Evolutionary conservation across 2,888 invertebrate genomes (phyloP).

Genomic region (Piscicola geometra): DNA sequence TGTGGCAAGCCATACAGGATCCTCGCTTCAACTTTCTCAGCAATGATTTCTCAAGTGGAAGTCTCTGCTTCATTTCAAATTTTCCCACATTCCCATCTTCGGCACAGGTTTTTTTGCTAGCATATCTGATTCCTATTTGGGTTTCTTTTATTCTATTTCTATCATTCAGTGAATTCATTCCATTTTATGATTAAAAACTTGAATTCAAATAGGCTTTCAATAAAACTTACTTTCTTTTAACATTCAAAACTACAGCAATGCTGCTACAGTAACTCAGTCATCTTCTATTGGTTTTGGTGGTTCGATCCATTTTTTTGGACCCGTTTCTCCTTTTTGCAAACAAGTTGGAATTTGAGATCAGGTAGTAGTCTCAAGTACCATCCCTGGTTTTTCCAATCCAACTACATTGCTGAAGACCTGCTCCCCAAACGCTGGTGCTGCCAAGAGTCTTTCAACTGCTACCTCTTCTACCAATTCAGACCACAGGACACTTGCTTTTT

Average conservation of each 20-base stretch:
- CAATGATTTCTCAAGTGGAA: not conserved
- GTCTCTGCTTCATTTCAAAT: slow-evolving; percentile 16
- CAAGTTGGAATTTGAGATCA: slow-evolving; percentile 6
- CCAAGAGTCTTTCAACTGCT: slow-evolving; percentile 28
- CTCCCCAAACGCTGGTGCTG: slow-evolving; percentile 34
- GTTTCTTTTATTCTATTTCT: not conserved
- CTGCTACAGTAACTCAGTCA: slow-evolving; percentile 28
- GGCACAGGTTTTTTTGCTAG: slow-evolving; percentile 15
- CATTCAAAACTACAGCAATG: slow-evolving; percentile 19
- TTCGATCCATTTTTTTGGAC: slow-evolving; percentile 21
- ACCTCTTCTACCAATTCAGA: slow-evolving; percentile 34
- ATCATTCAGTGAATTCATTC: not conserved
- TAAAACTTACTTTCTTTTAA: not conserved
- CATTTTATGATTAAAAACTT: not conserved
- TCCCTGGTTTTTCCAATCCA: slow-evolving; percentile 19
- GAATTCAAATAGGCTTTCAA: not conserved
- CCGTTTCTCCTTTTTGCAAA: slow-evolving; percentile 23
- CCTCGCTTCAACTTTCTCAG: slow-evolving; percentile 14
- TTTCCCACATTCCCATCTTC: slow-evolving; percentile 23
- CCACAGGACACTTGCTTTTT: slow-evolving; percentile 16
- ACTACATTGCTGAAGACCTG: slow-evolving; percentile 8
- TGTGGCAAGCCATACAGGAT: slow-evolving; percentile 37
- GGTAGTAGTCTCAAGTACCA: slow-evolving; percentile 30
- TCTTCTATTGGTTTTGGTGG: slow-evolving; percentile 25
- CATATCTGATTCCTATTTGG: not conserved